Base-by-base conservation (phyloP, 53 echinoderm and acorn worm genomes). In the Glandiceps talaboti region DNA sequence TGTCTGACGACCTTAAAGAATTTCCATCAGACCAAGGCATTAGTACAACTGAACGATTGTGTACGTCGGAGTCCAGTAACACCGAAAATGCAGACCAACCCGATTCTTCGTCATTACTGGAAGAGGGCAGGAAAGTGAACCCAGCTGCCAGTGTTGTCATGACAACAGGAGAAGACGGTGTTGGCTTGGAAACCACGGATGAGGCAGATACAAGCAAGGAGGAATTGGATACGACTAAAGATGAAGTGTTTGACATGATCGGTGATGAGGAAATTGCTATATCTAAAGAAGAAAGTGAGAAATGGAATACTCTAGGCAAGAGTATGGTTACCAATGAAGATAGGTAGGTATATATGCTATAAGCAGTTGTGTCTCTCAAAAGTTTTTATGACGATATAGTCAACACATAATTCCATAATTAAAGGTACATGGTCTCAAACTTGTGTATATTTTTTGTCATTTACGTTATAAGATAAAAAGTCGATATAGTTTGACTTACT, bases 221-320 rank as follows among this genome's bases (percentile, higher is more conserved):
- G 84, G 76, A 73, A 79, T 73, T 76, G 73, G 73, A 30, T 73
- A 28, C 76, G 86, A 81, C 14, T n/a, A 73, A 75, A 32, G 29
- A 82, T 32, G 86, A 83, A 25, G 96, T 92, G 31, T 96, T 92
- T 87, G 90, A 92, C 77, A 84, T 96, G 73, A 96, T 96, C 72
- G 84, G 92, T 77, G 96, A 96, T 32, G 92, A 96, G 30, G 96
- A 96, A 81, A 88, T 96, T 31, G 77, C 78, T 45, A 6, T 45
- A 12, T 45, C 64, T 45, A 45, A 45, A 45, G 64, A 45, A 45
- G 6, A 45, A 20, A 20, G 6, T 45, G 64, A 45, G 64, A 45
- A 45, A 6, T 12, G 20, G 64, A 45, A 20, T 45, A 45, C 64
- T 12, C 20, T 45, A 45, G 64, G 64, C 6, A 45, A 45, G 6